Evolutionary conservation across 2,797 vertebrate genomes (phyloP).

Genomic region (Ibycter americanus): DNA sequence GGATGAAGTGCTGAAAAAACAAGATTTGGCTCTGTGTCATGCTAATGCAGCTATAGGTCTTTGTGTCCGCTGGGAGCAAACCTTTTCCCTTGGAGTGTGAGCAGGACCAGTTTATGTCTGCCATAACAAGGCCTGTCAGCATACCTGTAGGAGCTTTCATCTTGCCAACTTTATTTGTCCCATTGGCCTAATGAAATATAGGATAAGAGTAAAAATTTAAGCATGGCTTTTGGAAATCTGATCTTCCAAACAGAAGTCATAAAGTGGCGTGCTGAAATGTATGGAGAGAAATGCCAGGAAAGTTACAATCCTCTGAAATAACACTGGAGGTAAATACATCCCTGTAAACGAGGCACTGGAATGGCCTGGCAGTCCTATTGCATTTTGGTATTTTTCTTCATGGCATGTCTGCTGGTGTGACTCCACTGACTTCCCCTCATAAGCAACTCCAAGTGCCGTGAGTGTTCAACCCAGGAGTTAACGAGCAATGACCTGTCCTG

Average conservation of each 20-base stretch:
- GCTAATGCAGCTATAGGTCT: background rate
- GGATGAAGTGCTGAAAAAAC: background rate
- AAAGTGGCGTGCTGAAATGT: background rate
- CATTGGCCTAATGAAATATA: background rate
- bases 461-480: background rate
- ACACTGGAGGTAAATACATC: background rate
- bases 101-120: background rate
- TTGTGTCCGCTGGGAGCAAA: background rate
- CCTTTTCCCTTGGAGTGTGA: background rate
- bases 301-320: background rate
- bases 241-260: background rate
- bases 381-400: background rate
- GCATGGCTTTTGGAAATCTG: background rate
- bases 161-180: background rate
- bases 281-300: background rate
- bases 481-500: background rate
- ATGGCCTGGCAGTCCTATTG: background rate
- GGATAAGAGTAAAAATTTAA: background rate
- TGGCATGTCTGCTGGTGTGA: background rate
- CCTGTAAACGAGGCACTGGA: background rate
- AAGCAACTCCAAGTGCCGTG: background rate
- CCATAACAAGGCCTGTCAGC: background rate
- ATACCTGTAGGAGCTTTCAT: background rate
- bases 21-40: background rate
- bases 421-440: background rate